A percentile compares a stretch with the other conserved stretches of the same genome.
These are phyloP conservation scores for Callorhinus ursinus DNA, from an alignment of 2,113 vertebrate species.

Conservation along the genomic window DNA sequence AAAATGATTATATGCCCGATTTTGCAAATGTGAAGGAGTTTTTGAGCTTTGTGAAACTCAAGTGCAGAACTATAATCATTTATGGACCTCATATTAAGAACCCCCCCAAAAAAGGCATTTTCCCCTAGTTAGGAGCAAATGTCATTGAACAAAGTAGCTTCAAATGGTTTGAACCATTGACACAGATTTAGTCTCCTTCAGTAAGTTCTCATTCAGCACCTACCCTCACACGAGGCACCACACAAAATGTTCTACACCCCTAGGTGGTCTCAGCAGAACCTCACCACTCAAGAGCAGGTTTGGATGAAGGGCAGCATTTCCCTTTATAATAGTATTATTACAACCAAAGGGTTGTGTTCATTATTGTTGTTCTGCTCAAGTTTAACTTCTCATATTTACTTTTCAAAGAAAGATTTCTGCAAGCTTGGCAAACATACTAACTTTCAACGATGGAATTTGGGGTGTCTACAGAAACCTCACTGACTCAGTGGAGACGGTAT, in stretches of 20 bases:
- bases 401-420: conserved; percentile 11
- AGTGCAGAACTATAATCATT: neutral
- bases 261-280: neutral
- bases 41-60: neutral
- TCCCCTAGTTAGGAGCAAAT: neutral
- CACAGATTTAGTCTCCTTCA: neutral
- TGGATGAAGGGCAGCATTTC: neutral
- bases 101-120: conserved; percentile 2
- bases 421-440: neutral
- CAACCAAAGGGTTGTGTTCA: neutral
- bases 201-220: neutral
- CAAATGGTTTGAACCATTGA: neutral
- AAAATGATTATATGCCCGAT: neutral
- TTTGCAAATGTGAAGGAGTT: neutral
- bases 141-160: neutral
- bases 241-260: neutral
- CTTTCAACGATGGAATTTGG: neutral
- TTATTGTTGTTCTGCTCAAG: neutral
- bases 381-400: neutral
- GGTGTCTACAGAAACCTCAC: neutral
- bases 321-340: neutral
- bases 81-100: neutral
- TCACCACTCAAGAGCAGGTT: neutral
- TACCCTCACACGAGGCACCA: neutral
- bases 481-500: neutral